Evolutionary conservation across 2,113 vertebrate species (phyloP), one percentile per base, ranked within the genome.

Genomic region (Anguilla rostrata): DNA sequence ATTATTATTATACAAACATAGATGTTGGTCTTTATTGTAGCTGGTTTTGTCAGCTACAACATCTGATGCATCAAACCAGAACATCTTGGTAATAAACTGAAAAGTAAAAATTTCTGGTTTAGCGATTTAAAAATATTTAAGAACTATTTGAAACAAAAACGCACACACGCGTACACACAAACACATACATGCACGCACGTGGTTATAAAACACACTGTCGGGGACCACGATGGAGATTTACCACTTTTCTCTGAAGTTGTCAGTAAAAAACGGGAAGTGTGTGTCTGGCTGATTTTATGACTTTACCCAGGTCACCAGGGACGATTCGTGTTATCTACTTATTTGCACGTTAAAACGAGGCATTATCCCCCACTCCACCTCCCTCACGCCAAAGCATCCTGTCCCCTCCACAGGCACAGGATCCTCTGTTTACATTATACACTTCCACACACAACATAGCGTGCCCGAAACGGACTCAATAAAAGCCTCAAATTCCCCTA

Each of bases 381-480:
- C 56, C 41, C 86, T 39, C 57, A 71, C 41, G 49, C 83, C 87
- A 41, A n/a, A 26, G 34, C 14, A 46, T 53, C 8, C 83, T 41
- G 63, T 82, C 66, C 46, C 78, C 89, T 92, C 87, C 89, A 91
- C 91, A 91, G 92, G 91, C 43, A 46, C 43, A 46, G 43, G 43
- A 90, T 94, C 91, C 53, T 88, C 81, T 88, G 86, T 90, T 90
- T 88, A 88, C 92, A 92, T 93, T 93, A 92, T 93, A 92, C 91
- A 94, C 93, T 94, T 92, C 88, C 91, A 91, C 92, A 94, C 91
- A 93, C 92, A 91, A 85, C 92, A 94, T 95, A 91, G 94, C 94
- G 93, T 95, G 94, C 92, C 88, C 92, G 93, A 92, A 92, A 92
- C 91, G 90, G 89, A 93, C 90, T 92, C 91, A 91, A 91, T 93